phyloP scores from a whole-genome alignment of 2,797 vertebrate genomes.

The Peromyscus melanophrys region DNA sequence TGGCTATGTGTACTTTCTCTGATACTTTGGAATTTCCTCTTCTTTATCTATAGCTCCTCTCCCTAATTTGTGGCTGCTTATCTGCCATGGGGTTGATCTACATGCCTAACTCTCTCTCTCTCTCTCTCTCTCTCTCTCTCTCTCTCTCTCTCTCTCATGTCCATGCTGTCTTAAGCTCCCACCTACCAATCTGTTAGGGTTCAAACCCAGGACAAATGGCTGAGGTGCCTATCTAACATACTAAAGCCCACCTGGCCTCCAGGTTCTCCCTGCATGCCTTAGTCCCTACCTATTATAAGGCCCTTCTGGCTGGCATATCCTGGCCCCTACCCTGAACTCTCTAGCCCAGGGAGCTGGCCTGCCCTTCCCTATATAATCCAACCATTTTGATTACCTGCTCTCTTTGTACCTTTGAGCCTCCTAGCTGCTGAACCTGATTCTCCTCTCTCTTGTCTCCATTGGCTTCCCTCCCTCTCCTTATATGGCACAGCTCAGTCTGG shows the following conservation, averaged over 20 bases:
- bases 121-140: background rate
- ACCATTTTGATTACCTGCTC: background rate
- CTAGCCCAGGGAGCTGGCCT: background rate
- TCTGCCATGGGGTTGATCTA: background rate
- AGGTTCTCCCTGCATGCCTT: background rate
- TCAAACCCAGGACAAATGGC: background rate
- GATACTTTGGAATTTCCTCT: background rate
- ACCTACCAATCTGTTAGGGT: background rate
- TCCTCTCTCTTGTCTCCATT: background rate
- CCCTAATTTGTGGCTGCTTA: background rate
- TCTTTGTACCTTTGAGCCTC: background rate
- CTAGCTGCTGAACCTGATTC: background rate
- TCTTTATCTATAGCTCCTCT: background rate
- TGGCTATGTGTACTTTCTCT: background rate
- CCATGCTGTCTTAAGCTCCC: background rate
- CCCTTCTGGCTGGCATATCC: background rate
- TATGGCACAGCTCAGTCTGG: background rate
- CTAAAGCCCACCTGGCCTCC: background rate
- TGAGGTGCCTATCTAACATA: background rate
- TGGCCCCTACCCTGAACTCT: background rate
- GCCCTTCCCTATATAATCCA: background rate
- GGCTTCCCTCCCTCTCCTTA: background rate
- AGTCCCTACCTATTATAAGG: background rate
- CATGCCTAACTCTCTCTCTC: background rate
- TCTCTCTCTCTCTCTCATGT: too few species aligned